Evolutionary conservation across 2,888 invertebrate species (phyloP).

Genomic region (Meta bourneti): DNA sequence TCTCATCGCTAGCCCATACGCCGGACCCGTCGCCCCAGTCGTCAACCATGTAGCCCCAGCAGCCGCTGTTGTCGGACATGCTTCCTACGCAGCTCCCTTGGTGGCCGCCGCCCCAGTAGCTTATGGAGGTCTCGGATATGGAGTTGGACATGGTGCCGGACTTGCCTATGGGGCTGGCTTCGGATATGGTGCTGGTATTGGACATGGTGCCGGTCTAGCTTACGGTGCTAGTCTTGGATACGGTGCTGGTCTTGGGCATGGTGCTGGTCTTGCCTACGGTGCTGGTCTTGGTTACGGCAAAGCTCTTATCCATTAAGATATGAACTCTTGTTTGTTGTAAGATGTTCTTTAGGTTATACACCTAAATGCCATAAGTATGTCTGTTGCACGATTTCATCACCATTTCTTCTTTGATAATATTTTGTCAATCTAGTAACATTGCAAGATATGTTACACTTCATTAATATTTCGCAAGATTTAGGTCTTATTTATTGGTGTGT

Average conservation of each 20-base stretch:
- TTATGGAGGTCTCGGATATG: background rate
- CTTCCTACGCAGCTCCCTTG: slow-evolving; percentile 12
- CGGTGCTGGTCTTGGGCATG: too few species aligned
- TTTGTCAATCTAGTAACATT: too few species aligned
- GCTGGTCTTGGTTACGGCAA: too few species aligned
- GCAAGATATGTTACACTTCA: too few species aligned
- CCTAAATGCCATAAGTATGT: too few species aligned
- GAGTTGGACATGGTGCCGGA: background rate
- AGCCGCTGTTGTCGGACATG: background rate
- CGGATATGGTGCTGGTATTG: background rate
- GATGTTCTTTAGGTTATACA: background rate
- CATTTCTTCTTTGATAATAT: too few species aligned
- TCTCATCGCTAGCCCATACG: slow-evolving; percentile 28
- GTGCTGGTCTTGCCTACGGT: too few species aligned
- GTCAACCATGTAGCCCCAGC: background rate
- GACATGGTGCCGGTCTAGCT: background rate
- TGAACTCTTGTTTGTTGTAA: background rate
- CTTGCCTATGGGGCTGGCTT: background rate
- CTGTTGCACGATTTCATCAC: too few species aligned
- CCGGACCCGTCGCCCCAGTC: slow-evolving; percentile 3
- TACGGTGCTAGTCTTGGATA: too few species aligned
- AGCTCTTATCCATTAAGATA: background rate
- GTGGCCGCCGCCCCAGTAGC: background rate
- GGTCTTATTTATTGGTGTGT: too few species aligned
- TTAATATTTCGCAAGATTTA: too few species aligned